A percentile compares a stretch with the other conserved stretches of the same genome.
These are phyloP conservation scores for Pectinophora gossypiella DNA, from an alignment of 1,140 invertebrate genomes.

Conservation along the genomic window DNA sequence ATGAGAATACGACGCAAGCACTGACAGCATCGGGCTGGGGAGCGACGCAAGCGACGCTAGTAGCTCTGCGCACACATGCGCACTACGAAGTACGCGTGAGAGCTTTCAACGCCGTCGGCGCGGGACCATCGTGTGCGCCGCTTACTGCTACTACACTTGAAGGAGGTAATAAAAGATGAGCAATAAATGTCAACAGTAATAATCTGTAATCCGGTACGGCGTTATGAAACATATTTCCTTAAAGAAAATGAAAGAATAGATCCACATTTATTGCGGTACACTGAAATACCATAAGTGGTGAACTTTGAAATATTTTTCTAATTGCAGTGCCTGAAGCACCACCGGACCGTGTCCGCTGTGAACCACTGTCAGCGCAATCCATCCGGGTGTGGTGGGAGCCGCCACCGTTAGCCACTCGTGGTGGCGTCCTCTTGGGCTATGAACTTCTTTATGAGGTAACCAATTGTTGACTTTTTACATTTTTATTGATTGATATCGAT, in stretches of 20 bases:
- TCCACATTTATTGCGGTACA: no score
- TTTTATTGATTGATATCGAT: no score
- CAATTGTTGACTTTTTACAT: no score
- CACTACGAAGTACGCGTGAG: constrained; percentile 87
- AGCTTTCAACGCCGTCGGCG: constrained; percentile 90
- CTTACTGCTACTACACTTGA: constrained; percentile 88
- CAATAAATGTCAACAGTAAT: no score
- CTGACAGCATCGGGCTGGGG: constrained; percentile 79
- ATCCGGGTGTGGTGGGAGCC: constrained; percentile 88
- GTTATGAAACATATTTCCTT: no score
- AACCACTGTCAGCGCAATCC: constrained; percentile 85
- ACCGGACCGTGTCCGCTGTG: constrained; percentile 83
- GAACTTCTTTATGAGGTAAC: constrained; percentile 59
- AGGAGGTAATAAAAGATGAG: no score
- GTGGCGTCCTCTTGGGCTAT: constrained; percentile 58
- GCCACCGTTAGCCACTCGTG: constrained; percentile 33
- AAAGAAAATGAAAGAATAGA: no score
- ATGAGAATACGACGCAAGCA: constrained; percentile 41
- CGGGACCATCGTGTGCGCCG: constrained; percentile 85
- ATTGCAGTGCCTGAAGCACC: constrained; percentile 83
- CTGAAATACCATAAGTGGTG: not conserved
- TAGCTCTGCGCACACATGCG: constrained; percentile 83
- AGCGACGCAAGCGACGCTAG: constrained; percentile 69
- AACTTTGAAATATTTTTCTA: not conserved
- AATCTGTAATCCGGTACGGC: no score